These are phyloP conservation scores for Drosophila pallidifrons DNA, from an alignment of 1,140 invertebrate species.

Conservation along the genomic window DNA sequence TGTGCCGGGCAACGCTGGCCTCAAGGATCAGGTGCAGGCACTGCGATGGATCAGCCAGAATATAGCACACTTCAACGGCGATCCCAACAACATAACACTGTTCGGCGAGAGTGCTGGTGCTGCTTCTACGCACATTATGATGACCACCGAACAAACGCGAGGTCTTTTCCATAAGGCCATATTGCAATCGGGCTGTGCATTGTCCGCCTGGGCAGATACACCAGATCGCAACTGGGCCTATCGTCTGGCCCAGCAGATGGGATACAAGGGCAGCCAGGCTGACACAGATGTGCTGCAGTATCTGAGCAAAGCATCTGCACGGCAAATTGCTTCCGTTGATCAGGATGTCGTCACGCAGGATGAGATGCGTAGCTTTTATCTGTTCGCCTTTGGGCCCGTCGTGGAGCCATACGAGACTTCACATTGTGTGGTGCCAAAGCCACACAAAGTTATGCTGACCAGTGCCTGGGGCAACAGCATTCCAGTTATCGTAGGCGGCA, in stretches of 20 bases:
- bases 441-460: slow-evolving; percentile 54
- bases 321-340: slow-evolving; percentile 86
- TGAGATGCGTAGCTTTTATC: slow-evolving; percentile 50
- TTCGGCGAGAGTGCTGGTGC: slow-evolving; percentile 86
- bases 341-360: slow-evolving; percentile 56
- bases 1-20: slow-evolving; percentile 81
- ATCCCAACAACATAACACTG: slow-evolving; percentile 85
- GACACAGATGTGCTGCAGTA: slow-evolving; percentile 65
- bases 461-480: slow-evolving; percentile 83
- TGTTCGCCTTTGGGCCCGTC: slow-evolving; percentile 68
- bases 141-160: slow-evolving; percentile 85
- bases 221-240: slow-evolving; percentile 56
- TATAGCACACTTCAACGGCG: slow-evolving; percentile 86
- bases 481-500: slow-evolving; percentile 85
- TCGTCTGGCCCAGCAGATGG: slow-evolving; percentile 61
- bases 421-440: slow-evolving; percentile 66
- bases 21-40: slow-evolving; percentile 85
- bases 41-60: slow-evolving; percentile 88
- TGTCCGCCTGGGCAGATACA: slow-evolving; percentile 79
- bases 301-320: slow-evolving; percentile 57
- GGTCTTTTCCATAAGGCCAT: slow-evolving; percentile 85
- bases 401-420: slow-evolving; percentile 71
- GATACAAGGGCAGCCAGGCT: slow-evolving; percentile 67
- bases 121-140: slow-evolving; percentile 86
- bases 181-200: slow-evolving; percentile 86